phyloP scores from a whole-genome alignment of 2,113 vertebrate genomes.

The Anser brachyrhynchus region DNA sequence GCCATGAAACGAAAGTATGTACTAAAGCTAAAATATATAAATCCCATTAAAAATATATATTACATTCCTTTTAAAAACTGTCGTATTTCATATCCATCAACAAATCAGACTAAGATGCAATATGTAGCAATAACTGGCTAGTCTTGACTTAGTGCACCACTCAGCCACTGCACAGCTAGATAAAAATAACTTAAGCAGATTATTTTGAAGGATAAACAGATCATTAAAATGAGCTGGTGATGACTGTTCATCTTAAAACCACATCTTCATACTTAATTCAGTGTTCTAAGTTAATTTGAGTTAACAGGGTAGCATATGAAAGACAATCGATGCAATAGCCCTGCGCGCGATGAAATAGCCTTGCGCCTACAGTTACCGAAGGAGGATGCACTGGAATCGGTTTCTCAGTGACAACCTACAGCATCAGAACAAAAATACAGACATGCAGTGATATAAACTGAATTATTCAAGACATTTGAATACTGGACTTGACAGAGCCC shows the following conservation, averaged over 20 bases:
- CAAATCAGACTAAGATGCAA: constrained; percentile 18
- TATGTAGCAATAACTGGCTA: constrained; percentile 15
- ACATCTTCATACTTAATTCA: neutral
- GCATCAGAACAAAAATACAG: neutral
- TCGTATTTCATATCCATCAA: constrained; percentile 3
- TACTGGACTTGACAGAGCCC: neutral
- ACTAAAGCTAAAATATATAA: constrained; percentile 27
- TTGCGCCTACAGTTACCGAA: neutral
- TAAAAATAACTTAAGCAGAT: constrained; percentile 19
- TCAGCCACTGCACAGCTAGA: neutral
- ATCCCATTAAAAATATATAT: neutral
- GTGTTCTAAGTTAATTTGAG: neutral
- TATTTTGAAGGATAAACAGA: constrained; percentile 1
- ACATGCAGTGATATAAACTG: neutral
- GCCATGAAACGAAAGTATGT: neutral
- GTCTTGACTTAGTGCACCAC: neutral
- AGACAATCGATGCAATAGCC: neutral
- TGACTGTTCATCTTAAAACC: neutral
- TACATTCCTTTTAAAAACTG: constrained; percentile 16
- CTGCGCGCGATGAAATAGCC: neutral
- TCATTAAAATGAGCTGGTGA: constrained; percentile 25
- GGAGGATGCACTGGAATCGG: neutral
- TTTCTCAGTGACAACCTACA: neutral
- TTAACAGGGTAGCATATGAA: neutral
- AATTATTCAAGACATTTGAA: neutral